Percentiles rank a stretch among this genome's conserved stretches.
These are phyloP conservation scores for Chaenogobius annularis DNA, from an alignment of 2,113 vertebrate genomes.

Conservation along the genomic window DNA sequence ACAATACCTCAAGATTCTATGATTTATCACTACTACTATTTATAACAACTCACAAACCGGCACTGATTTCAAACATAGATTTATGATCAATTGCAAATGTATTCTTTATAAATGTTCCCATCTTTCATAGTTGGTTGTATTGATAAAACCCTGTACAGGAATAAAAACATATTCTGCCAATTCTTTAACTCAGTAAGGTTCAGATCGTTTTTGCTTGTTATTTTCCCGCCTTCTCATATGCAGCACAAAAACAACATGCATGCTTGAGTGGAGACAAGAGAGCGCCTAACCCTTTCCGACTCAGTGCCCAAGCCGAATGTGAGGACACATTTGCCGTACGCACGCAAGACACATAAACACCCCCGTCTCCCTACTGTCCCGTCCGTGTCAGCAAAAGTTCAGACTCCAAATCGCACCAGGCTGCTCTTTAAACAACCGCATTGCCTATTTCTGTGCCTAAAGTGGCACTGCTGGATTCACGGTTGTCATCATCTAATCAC, in stretches of 20 bases:
- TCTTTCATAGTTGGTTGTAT: no score
- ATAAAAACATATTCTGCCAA: background rate
- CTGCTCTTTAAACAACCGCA: constrained; percentile 12
- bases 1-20: no score
- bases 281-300: constrained; percentile 66
- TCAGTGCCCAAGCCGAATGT: constrained; percentile 47
- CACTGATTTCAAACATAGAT: no score
- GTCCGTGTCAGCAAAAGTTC: constrained; percentile 6
- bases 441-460: background rate
- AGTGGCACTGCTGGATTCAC: constrained; percentile 3
- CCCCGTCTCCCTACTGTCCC: constrained; percentile 19
- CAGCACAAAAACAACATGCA: constrained; percentile 59
- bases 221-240: constrained; percentile 26
- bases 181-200: constrained; percentile 3
- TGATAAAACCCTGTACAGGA: no score
- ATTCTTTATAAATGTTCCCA: no score
- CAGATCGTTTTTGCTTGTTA: constrained; percentile 29
- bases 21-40: no score
- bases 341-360: constrained; percentile 43
- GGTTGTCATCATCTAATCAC: constrained; percentile 18
- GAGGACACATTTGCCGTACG: constrained; percentile 23
- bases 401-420: constrained; percentile 1
- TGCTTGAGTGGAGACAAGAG: constrained; percentile 65
- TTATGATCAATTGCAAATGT: no score
- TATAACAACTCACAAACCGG: no score